phyloP scores from a whole-genome alignment of 2,797 vertebrate genomes.

The Mus spretus region DNA sequence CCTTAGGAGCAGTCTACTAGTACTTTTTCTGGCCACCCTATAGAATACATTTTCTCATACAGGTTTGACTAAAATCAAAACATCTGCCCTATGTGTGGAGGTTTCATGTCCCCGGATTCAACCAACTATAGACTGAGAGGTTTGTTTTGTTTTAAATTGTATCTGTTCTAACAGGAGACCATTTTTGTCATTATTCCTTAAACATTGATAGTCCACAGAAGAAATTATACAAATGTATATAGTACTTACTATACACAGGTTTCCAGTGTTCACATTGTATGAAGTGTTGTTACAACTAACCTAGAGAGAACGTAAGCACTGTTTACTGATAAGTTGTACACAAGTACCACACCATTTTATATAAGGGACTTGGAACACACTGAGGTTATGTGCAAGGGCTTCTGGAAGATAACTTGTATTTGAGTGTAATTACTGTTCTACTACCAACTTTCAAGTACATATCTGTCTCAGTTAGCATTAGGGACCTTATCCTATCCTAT shows the following conservation, averaged over 20 bases:
- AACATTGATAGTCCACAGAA: background rate
- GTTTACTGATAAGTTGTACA: background rate
- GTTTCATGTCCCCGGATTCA: background rate
- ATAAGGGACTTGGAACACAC: background rate
- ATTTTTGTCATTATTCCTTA: background rate
- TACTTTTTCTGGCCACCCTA: background rate
- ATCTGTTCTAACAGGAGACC: background rate
- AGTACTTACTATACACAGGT: background rate
- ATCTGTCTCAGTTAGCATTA: slow-evolving; percentile 4
- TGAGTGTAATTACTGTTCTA: background rate
- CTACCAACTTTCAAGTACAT: background rate
- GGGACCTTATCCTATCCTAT: background rate
- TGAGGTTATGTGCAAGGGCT: background rate
- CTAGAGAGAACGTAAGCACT: background rate
- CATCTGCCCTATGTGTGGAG: background rate
- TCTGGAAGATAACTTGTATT: background rate
- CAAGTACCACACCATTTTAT: background rate
- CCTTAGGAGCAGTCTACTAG: background rate
- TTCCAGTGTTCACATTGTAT: background rate
- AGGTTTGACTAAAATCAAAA: background rate
- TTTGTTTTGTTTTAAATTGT: background rate
- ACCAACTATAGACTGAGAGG: background rate
- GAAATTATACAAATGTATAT: background rate
- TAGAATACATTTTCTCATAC: slow-evolving; percentile 31
- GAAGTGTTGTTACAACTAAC: background rate